Evolutionary conservation across 2,797 vertebrate genomes (phyloP), one percentile per base, ranked within the genome.

Genomic region (Rhyacichthys aspro): DNA sequence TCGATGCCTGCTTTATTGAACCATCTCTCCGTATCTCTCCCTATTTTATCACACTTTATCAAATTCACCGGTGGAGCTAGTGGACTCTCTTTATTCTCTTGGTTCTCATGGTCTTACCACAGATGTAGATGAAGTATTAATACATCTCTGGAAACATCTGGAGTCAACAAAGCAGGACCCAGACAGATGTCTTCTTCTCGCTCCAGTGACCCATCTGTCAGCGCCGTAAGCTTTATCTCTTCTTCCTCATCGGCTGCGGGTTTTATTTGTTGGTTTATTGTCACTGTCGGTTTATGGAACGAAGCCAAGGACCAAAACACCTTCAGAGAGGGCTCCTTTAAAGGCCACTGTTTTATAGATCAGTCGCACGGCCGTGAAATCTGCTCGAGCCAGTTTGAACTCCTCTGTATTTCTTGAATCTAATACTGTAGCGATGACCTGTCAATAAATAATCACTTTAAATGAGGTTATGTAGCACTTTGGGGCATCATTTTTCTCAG

Each of bases 221-320:
- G 36, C 18, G 11, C 8, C 28, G 33, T 16, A 45, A 14, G 1
- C 1, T 57, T 38, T 63, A 57, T 34, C 41, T 18, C 34, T 43
- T 23, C 34, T 8, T 16, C 38, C 34, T 3, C 18, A 4, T 39
- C 37, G 16, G 43, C 39, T 66, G 18, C 16, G 10, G 32, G 32
- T 57, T 57, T 43, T 37, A 36, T n/a, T 44, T 61, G 8, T 44
- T 15, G 11, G 8, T 55, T 11, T 36, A 32, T 61, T 53, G 59
- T 70, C 54, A 43, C 43, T 43, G 8, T 54, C 16, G 9, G 19
- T 33, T 17, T 65, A 36, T 63, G 60, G 70, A 76, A 49, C 12
- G 23, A 47, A 69, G 28, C 66, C 59, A 64, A 42, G 53, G 53
- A 69, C 59, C 60, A 63, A 59, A 67, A 56, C 53, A 42, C 33